Base-by-base conservation (phyloP, 1,140 invertebrate species). In the Hyles vespertilio region DNA sequence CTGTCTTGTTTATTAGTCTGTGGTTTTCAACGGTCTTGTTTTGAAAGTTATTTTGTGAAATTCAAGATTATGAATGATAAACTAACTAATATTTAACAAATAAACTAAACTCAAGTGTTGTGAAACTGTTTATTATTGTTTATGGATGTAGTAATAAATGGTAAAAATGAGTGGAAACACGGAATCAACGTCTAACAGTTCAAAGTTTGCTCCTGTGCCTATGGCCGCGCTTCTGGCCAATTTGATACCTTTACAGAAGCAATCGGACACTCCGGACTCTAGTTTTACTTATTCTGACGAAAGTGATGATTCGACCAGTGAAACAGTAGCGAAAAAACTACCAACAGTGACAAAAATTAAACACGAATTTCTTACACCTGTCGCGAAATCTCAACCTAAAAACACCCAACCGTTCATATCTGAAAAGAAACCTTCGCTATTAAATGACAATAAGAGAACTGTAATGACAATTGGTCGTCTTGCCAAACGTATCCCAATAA, bases 151-250 rank as follows among this genome's bases (percentile, higher is more conserved):
- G 7, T 33, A 32, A 51, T 2, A 5, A 40, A 8, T 40, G 36
- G 8, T 40, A 48, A 80, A 32, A 44, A 87, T 87, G 84, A 84
- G 69, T 73, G 72, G 69, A 11, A 81, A 84, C 56, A 74, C 74
- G 11, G 83, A 89, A 72, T 68, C 79, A 7, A 81, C 77, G 46
- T 74, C 84, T 4, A 88, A 88, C 60, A 87, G 81, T 61, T 78
- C 78, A 43, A 89, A 89, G 60, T 85, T 85, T 66, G 74, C 72
- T n/a, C 89, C 89, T 34, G 78, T 89, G 76, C 84, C 86, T 10
- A 81, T 90, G 76, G 83, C 83, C 44, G 83, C 81, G 48, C 73
- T 90, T 53, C 63, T 89, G 6, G 82, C 84, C 1, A 84, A 86
- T 63, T 77, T 90, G 58, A 74, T 77, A 72, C 74, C 78, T 40